Conservation (phyloP, 2,797 vertebrate genomes). For the Chiroxiphia lanceolata region DNA sequence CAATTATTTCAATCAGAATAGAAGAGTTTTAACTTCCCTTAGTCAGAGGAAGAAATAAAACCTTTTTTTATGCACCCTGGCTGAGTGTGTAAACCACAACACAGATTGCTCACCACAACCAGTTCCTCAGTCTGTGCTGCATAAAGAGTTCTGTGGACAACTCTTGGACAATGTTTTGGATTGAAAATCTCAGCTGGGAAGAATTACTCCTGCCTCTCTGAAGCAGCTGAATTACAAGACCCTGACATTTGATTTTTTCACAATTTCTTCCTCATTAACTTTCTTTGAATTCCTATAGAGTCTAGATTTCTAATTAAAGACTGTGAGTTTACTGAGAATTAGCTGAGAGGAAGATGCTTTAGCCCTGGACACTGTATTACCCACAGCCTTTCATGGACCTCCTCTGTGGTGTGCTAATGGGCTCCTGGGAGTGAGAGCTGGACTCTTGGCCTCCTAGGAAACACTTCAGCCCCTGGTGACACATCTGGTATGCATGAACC, state of each 20-base stretch:
- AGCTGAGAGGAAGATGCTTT: not conserved
- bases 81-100: not conserved
- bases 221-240: not conserved
- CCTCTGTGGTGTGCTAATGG: not conserved
- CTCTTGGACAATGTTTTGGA: not conserved
- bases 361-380: not conserved
- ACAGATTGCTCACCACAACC: not conserved
- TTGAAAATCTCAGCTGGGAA: not conserved
- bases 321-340: not conserved
- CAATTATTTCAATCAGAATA: not conserved
- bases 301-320: not conserved
- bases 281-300: not conserved
- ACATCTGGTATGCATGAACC: rapidly evolving
- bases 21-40: not conserved
- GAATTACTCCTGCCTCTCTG: not conserved
- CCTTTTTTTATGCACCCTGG: not conserved
- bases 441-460: not conserved
- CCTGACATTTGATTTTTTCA: not conserved
- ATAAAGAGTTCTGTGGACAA: not conserved
- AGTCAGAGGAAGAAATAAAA: not conserved
- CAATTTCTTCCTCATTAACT: not conserved
- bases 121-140: not conserved
- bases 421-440: not conserved
- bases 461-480: not conserved
- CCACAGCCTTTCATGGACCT: not conserved